Percentiles rank a stretch among this genome's conserved stretches.
These are phyloP conservation scores for Amniataba percoides DNA, from an alignment of 2,797 vertebrate genomes.

Conservation along the genomic window DNA sequence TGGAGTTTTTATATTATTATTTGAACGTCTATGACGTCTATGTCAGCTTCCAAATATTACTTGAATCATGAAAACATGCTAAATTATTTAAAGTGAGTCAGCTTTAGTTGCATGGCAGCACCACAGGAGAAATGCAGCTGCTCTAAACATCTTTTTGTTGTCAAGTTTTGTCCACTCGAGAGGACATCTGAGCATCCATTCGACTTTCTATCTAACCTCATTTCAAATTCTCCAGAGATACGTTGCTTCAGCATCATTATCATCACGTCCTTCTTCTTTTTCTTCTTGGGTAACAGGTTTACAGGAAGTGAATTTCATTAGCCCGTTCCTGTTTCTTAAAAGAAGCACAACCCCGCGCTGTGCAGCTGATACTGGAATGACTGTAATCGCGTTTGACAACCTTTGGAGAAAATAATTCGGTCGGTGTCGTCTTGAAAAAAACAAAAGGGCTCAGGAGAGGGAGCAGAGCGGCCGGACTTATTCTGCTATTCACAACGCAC, in stretches of 20 bases:
- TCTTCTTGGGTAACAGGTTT: constrained; percentile 63
- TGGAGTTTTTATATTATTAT: not conserved
- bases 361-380: not conserved
- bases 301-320: constrained; percentile 68
- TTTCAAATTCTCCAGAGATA: not conserved
- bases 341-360: not conserved
- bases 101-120: not conserved
- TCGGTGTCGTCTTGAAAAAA: constrained; percentile 15
- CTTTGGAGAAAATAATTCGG: constrained; percentile 29
- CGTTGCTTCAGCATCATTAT: not conserved
- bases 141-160: not conserved
- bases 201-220: not conserved
- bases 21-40: not conserved
- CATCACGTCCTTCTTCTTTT: constrained; percentile 35
- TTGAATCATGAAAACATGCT: not conserved
- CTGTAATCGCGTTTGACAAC: constrained; percentile 17
- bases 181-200: not conserved
- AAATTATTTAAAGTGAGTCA: too few species aligned
- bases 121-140: constrained; percentile 1
- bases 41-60: not conserved
- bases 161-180: not conserved
- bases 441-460: not conserved
- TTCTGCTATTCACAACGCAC: constrained; percentile 40
- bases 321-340: constrained; percentile 66
- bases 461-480: not conserved